Base-by-base conservation (phyloP, 2,113 vertebrate genomes). In the Mola mola region DNA sequence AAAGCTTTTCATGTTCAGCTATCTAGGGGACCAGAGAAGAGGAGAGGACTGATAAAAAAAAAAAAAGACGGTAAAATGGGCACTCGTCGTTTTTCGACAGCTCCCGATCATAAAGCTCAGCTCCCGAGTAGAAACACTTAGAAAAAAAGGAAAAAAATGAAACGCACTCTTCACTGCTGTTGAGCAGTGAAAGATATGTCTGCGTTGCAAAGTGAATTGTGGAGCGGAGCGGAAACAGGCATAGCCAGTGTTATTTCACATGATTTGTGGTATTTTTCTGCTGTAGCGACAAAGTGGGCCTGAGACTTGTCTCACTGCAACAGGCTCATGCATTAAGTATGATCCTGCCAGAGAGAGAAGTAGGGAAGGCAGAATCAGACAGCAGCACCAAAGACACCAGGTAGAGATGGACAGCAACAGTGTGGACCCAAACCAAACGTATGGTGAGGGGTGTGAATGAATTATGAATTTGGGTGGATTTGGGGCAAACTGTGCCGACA, bases 381-480 rank as follows among this genome's bases (percentile, higher is more conserved):
- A 56, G 63, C 19, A 56, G 31, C 36, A 66, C 50, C 36, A 58
- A 44, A 68, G 73, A 82, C 58, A 34, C 6, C 76, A 86, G 83
- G 83, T 87, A 74, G 40, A 53, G 72, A 80, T 43, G 66, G 76
- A 78, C 77, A 53, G 47, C 66, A 24, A 48, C 70, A 59, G 62
- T 79, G 81, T 79, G 67, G 63, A 50, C 50, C 66, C 60, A 48
- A 51, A 69, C 44, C 67, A 60, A 66, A 84, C 83, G 52, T 79
- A 73, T 56, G 61, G 51, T n/a, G 37, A 75, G 82, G 69, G 65
- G 52, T 49, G 61, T n/a, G 15, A 56, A 91, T 93, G 72, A 91
- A 92, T 93, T 90, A 92, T 92, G 79, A 87, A 92, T 92, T 65
- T 89, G 81, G 85, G 82, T 78, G 89, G 90, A 90, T 91, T 90